phyloP scores from a whole-genome alignment of 2,888 invertebrate species.

The Amiota mariae region DNA sequence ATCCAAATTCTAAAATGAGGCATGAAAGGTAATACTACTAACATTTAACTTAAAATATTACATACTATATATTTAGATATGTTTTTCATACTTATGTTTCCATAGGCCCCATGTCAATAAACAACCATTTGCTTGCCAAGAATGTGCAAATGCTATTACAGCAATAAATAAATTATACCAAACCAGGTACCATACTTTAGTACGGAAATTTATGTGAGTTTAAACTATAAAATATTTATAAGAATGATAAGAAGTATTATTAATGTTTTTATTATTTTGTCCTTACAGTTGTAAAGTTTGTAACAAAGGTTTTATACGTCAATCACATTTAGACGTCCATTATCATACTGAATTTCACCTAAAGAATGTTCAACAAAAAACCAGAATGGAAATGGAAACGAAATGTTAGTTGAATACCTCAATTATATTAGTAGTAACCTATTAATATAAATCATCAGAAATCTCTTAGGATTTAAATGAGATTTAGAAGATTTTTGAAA shows the following conservation, averaged over 20 bases:
- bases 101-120: slow-evolving; percentile 56
- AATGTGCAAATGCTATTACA: slow-evolving; percentile 46
- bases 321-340: slow-evolving; percentile 38
- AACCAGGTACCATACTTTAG: slow-evolving; percentile 26
- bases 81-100: not conserved
- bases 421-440: no score
- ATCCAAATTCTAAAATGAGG: slow-evolving; percentile 45
- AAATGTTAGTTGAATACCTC: no score
- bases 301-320: slow-evolving; percentile 34
- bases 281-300: slow-evolving; percentile 51
- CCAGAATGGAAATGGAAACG: slow-evolving; percentile 40
- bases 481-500: no score
- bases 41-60: not conserved
- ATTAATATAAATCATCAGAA: no score
- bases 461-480: no score
- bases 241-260: no score
- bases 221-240: not conserved
- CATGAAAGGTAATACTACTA: slow-evolving; percentile 51
- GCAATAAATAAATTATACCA: slow-evolving; percentile 40
- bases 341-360: slow-evolving; percentile 43
- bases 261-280: no score
- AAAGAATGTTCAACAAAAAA: slow-evolving; percentile 28
- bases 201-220: slow-evolving; percentile 40
- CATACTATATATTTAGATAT: not conserved
- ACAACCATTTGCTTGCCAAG: slow-evolving; percentile 59